Evolutionary conservation across 2,113 vertebrate species (phyloP), one percentile per base, ranked within the genome.

Genomic region (human (Homo sapiens)): DNA sequence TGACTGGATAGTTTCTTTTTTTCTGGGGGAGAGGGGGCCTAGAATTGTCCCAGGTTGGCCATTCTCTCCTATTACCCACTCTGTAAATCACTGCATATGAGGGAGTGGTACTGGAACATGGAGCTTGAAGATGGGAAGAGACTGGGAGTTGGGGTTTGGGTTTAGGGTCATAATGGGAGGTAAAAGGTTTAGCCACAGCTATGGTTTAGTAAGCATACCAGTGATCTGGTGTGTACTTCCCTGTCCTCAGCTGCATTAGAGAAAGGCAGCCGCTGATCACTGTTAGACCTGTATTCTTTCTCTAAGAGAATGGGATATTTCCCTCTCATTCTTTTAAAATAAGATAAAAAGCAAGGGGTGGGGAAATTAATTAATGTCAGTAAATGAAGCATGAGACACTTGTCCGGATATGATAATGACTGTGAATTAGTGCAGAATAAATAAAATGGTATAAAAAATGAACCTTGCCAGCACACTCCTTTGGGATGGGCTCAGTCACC

Each of bases 371-470:
- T 99, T 98, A 98, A 98, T 92, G 90, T 97, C 93, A 98, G 98
- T 96, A 98, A 98, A 98, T 98, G 98, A 98, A 98, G 98, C 98
- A 98, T 98, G 97, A 92, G 87, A 94, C 97, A 80, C 97, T 97
- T 97, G 96, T 98, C 98, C 79, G 92, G 96, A 98, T 95, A 95
- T 90, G 98, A 96, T 98, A 98, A 98, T 98, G 96, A 96, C 97
- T 98, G 96, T 98, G 98, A 98, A 98, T 98, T 98, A 98, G 97
- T 98, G 97, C 97, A 98, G 98, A 98, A 99, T 96, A 98, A 98
- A 95, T 88, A 80, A 85, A 97, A 96, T 84, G 92, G 79, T 90
- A 61, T 90, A 85, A 97, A 98, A 95, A 94, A 97, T 97, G 95
- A 98, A 94, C 43, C 72, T 84, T 45, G 55, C 40, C 7, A 52